Conservation (phyloP, 2,888 invertebrate genomes). For the Merodon equestris region DNA sequence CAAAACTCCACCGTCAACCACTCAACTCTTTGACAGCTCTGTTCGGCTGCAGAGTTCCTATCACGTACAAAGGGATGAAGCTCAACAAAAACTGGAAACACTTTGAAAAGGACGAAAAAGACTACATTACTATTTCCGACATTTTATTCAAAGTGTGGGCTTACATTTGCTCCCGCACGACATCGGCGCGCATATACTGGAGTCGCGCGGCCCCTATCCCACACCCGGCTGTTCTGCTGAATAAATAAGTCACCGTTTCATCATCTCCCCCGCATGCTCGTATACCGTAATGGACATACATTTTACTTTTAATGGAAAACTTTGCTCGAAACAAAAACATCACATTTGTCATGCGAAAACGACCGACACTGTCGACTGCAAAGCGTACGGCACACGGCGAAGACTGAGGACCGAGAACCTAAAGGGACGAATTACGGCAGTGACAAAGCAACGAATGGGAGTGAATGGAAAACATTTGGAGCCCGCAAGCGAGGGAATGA, state of each 20-base stretch:
- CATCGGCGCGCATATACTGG: no score
- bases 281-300: slow-evolving; percentile 63
- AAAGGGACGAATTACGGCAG: slow-evolving; percentile 46
- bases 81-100: slow-evolving; percentile 17
- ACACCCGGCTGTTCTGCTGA: slow-evolving; percentile 29
- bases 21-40: slow-evolving; percentile 32
- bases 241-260: slow-evolving; percentile 57
- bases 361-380: slow-evolving; percentile 20
- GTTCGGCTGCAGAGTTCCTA: no score
- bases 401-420: no score
- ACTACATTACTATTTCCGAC: slow-evolving; percentile 57
- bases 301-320: slow-evolving; percentile 65
- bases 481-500: background rate
- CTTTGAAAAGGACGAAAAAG: slow-evolving; percentile 45
- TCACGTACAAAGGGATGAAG: slow-evolving; percentile 11
- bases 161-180: slow-evolving; percentile 19
- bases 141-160: slow-evolving; percentile 59
- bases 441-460: slow-evolving; percentile 23
- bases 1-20: slow-evolving; percentile 25
- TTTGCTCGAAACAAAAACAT: slow-evolving; percentile 62
- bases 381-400: slow-evolving; percentile 33
- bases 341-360: slow-evolving; percentile 61
- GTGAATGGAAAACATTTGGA: slow-evolving; percentile 34
- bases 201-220: background rate
- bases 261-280: background rate